Conservation (phyloP, 2,888 invertebrate species). For the Parasteatoda lunata region DNA sequence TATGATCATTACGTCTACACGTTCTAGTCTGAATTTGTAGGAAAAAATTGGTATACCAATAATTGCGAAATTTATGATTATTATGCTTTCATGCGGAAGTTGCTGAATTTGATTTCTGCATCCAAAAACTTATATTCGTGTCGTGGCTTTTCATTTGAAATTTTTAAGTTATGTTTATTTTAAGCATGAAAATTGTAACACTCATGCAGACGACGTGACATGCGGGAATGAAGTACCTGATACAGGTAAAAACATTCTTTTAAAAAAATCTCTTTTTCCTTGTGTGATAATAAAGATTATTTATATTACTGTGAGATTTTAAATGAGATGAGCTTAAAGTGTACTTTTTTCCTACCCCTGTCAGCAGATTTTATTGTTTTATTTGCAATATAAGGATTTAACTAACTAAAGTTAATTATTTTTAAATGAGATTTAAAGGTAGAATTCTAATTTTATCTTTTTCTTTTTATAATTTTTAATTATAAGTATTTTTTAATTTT, state of each 20-base stretch:
- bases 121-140: not conserved
- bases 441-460: no score
- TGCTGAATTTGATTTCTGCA: not conserved
- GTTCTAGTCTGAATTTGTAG: conserved; percentile 11
- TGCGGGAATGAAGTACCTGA: conserved; percentile 17
- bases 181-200: not conserved
- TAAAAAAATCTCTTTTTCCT: not conserved
- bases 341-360: no score
- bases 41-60: not conserved
- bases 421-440: no score
- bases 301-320: no score
- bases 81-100: conserved; percentile 25
- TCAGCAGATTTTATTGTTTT: no score
- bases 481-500: no score
- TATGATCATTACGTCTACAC: conserved; percentile 20
- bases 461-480: no score
- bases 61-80: conserved; percentile 36
- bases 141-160: not conserved
- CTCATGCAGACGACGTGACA: conserved; percentile 10
- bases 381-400: no score
- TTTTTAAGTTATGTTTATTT: not conserved
- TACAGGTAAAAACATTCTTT: conserved; percentile 20
- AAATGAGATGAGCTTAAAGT: no score
- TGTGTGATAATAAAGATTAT: not conserved
- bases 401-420: no score